phyloP scores from a whole-genome alignment of 1,140 invertebrate genomes.

The Gonioctena quinquepunctata region DNA sequence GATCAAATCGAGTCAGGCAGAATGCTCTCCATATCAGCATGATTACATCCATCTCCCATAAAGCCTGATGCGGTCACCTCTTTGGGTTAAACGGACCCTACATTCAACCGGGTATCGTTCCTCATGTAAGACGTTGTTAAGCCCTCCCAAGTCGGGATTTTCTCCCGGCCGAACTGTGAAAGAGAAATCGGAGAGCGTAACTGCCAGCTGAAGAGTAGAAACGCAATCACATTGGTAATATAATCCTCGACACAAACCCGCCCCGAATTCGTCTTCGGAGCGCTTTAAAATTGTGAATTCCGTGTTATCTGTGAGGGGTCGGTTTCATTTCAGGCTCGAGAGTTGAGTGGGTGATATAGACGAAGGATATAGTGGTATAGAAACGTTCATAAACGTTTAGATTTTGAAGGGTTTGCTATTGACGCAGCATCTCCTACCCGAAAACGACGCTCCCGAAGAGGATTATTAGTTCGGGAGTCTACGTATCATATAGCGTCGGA shows the following conservation, averaged over 20 bases:
- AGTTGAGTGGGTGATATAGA: neutral
- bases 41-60: neutral
- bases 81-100: neutral
- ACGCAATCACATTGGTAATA: constrained; percentile 28
- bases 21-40: neutral
- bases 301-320: constrained; percentile 11
- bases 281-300: constrained; percentile 15
- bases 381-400: too few species aligned
- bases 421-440: too few species aligned
- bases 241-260: constrained; percentile 21
- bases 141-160: constrained; percentile 61
- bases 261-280: constrained; percentile 13
- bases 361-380: neutral
- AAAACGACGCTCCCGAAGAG: too few species aligned
- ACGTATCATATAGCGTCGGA: too few species aligned
- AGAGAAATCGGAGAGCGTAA: constrained; percentile 25
- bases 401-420: too few species aligned
- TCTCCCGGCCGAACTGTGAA: constrained; percentile 61
- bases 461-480: too few species aligned
- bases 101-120: constrained; percentile 56
- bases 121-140: constrained; percentile 60
- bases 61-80: neutral
- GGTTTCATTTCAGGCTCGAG: neutral
- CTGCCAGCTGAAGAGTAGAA: constrained; percentile 23
- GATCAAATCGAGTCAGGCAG: too few species aligned